These are phyloP conservation scores for Otolemur garnettii DNA, from an alignment of 2,113 vertebrate species.

Conservation along the genomic window DNA sequence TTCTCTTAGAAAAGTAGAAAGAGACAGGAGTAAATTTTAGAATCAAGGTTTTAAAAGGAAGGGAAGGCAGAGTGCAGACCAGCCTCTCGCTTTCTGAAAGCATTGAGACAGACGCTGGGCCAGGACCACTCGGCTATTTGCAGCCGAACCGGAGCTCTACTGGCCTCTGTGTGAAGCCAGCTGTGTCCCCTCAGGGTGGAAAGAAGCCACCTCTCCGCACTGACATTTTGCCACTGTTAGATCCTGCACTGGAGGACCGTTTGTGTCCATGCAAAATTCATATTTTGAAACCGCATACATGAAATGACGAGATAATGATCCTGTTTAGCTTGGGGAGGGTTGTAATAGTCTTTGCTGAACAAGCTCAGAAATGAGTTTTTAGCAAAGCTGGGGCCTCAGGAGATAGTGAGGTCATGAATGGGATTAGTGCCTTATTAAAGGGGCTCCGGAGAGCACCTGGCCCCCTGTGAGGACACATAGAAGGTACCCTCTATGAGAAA, in stretches of 20 bases:
- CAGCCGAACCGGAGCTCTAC: background rate
- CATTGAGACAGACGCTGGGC: fast-evolving
- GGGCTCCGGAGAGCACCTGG: background rate
- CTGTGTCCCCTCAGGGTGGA: fast-evolving
- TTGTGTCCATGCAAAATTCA: background rate
- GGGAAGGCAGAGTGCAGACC: background rate
- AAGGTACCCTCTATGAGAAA: background rate
- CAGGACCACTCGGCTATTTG: fast-evolving
- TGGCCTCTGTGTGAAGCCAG: fast-evolving
- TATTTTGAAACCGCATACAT: background rate
- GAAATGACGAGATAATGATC: too few species aligned
- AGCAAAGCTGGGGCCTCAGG: too few species aligned
- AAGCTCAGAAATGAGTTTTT: slow-evolving; percentile 4
- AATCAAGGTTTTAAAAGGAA: background rate
- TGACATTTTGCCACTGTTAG: fast-evolving
- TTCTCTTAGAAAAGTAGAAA: background rate
- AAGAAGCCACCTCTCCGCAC: fast-evolving
- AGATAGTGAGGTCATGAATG: background rate
- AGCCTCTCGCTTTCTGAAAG: background rate
- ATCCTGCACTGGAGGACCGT: background rate
- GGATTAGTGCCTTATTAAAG: background rate
- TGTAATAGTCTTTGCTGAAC: slow-evolving; percentile 64
- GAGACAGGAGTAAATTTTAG: background rate
- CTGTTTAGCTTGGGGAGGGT: background rate
- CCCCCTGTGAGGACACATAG: background rate